These are phyloP conservation scores for Poicephalus gulielmi DNA, from an alignment of 2,113 vertebrate genomes.

Conservation along the genomic window DNA sequence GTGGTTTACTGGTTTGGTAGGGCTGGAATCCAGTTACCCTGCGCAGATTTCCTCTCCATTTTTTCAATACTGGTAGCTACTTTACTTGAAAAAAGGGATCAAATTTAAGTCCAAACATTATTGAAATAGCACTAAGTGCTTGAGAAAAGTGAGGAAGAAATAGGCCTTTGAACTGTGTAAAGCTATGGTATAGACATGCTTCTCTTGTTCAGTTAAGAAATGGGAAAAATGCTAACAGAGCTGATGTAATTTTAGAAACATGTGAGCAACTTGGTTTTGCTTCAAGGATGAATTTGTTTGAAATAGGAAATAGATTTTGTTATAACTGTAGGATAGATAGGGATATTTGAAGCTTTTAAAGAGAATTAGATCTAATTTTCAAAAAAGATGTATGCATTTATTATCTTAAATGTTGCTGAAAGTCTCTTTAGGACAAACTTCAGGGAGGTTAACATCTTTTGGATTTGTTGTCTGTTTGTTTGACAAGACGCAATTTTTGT, in stretches of 20 bases:
- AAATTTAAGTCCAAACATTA: background rate
- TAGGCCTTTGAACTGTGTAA: background rate
- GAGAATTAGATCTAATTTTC: background rate
- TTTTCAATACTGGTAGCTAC: background rate
- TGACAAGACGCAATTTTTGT: fast-evolving
- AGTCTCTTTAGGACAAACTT: background rate
- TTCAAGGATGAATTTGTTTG: background rate
- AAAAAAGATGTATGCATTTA: background rate
- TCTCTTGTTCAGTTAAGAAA: background rate
- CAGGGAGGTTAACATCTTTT: background rate
- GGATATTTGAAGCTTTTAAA: background rate
- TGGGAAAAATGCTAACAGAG: background rate
- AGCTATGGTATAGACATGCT: background rate
- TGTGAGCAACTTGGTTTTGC: background rate
- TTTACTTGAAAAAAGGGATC: background rate
- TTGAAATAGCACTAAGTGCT: background rate
- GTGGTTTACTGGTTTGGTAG: background rate
- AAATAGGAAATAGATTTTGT: background rate
- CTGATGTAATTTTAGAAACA: background rate
- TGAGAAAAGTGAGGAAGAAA: background rate
- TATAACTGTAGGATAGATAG: background rate
- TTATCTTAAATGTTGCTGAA: background rate
- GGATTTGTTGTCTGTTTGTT: background rate
- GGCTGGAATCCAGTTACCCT: background rate
- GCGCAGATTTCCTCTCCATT: background rate